Conservation (phyloP, 1,140 invertebrate genomes). For the Nasonia longicornis region DNA sequence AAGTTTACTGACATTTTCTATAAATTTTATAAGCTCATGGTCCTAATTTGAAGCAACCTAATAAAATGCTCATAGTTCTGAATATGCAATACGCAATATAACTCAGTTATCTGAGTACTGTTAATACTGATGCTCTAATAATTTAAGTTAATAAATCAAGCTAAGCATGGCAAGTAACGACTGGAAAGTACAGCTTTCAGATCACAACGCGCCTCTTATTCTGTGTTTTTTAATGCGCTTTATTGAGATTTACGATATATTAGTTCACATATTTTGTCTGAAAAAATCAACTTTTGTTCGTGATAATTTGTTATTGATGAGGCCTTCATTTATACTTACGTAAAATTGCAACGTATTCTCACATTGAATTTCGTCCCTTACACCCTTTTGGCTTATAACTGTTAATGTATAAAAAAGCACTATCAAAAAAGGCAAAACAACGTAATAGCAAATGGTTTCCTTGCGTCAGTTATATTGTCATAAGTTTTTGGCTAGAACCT, state of each 20-base stretch:
- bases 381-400: slow-evolving; percentile 43
- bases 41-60: neutral
- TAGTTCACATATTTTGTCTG: neutral
- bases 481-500: slow-evolving; percentile 32
- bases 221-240: neutral
- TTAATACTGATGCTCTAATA: neutral
- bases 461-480: slow-evolving; percentile 42
- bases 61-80: neutral
- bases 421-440: slow-evolving; percentile 26
- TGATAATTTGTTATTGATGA: too few species aligned
- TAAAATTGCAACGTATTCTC: neutral
- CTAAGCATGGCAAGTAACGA: too few species aligned
- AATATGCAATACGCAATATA: neutral
- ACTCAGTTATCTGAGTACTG: too few species aligned
- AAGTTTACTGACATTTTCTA: slow-evolving; percentile 15
- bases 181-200: too few species aligned
- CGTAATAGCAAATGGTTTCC: slow-evolving; percentile 29
- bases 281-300: neutral
- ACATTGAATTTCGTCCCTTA: neutral
- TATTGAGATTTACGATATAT: neutral
- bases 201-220: too few species aligned
- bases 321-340: neutral
- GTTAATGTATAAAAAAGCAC: slow-evolving; percentile 37
- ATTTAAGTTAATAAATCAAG: too few species aligned
- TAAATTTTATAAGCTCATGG: neutral